These are phyloP conservation scores for Ochropleura leucogaster DNA, from an alignment of 2,888 invertebrate species.

Conservation along the genomic window DNA sequence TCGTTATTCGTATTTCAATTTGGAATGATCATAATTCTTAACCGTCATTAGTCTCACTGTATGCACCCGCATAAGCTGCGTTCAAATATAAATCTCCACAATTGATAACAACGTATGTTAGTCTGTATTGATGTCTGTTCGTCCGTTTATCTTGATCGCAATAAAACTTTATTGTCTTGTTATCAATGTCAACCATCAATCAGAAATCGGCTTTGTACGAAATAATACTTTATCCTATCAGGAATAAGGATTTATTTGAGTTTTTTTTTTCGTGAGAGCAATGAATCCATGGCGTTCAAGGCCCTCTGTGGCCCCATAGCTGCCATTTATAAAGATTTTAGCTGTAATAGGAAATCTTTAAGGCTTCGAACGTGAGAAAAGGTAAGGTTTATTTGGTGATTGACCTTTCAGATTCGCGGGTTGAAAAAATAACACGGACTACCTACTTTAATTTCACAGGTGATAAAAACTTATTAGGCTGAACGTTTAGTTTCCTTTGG, in stretches of 20 bases:
- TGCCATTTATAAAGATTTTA: conserved; percentile 53
- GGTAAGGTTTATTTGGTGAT: conserved; percentile 25
- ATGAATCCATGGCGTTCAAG: conserved; percentile 56
- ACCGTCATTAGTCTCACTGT: conserved; percentile 49
- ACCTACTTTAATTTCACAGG: conserved; percentile 22
- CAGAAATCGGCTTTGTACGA: conserved; percentile 30
- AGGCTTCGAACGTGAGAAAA: conserved; percentile 36
- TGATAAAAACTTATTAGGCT: conserved; percentile 36
- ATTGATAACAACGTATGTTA: conserved; percentile 54
- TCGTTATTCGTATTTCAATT: conserved; percentile 40
- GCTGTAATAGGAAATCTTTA: conserved; percentile 44
- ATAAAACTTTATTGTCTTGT: conserved; percentile 70
- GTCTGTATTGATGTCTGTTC: conserved; percentile 59
- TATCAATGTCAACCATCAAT: conserved; percentile 64
- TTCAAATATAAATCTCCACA: conserved; percentile 61
- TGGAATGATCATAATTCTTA: conserved; percentile 39
- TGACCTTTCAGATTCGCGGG: conserved; percentile 9
- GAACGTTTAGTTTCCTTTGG: background rate
- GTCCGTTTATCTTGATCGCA: conserved; percentile 63
- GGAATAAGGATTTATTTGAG: conserved; percentile 27
- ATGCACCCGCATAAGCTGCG: conserved; percentile 63
- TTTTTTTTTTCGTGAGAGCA: conserved; percentile 32
- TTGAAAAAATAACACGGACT: conserved; percentile 7
- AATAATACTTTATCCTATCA: conserved; percentile 25
- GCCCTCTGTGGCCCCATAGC: conserved; percentile 40